Percentiles rank a stretch among this genome's conserved stretches.
phyloP scores from a whole-genome alignment of 2,888 invertebrate genomes.

The Drosophila mettleri region DNA sequence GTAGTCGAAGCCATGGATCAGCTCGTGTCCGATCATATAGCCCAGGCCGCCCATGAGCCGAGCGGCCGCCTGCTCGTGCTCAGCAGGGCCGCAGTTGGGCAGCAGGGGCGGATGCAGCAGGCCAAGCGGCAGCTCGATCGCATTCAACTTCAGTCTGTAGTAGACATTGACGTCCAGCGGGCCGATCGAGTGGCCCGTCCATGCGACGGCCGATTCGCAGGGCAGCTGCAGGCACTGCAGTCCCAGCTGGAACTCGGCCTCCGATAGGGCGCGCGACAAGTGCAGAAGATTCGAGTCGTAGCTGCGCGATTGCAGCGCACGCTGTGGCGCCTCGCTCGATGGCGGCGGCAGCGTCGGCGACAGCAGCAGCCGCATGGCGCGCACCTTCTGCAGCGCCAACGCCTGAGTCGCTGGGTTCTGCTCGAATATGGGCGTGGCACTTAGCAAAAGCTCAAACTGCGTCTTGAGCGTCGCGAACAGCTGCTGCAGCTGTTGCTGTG shows the following conservation, averaged over 20 bases:
- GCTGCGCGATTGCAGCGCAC: conserved; percentile 20
- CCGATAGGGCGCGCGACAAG: conserved; percentile 51
- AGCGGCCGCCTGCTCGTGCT: conserved; percentile 6
- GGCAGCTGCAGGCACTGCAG: conserved; percentile 43
- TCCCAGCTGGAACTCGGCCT: conserved; percentile 44
- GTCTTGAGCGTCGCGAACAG: conserved; percentile 67
- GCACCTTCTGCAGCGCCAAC: conserved; percentile 71
- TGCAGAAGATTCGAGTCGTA: conserved; percentile 73
- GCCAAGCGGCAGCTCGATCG: conserved; percentile 81
- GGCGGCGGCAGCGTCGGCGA: conserved; percentile 36
- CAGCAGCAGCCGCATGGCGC: conserved; percentile 71
- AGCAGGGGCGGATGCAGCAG: conserved; percentile 74
- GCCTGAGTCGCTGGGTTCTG: conserved; percentile 55
- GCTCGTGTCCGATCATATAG: conserved; percentile 81
- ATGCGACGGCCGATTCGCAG: conserved; percentile 13
- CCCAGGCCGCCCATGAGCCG: conserved; percentile 73
- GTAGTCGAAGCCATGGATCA: conserved; percentile 83
- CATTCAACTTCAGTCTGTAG: conserved; percentile 77
- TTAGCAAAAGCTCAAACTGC: conserved; percentile 75
- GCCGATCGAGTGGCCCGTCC: conserved; percentile 41
- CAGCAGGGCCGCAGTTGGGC: conserved; percentile 12
- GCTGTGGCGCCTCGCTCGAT: neutral
- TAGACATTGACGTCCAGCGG: conserved; percentile 82
- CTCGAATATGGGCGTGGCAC: conserved; percentile 70
- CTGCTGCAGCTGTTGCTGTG: conserved; percentile 43